Evolutionary conservation across 2,888 invertebrate genomes (phyloP).

Genomic region (Rhodophaea formosa): DNA sequence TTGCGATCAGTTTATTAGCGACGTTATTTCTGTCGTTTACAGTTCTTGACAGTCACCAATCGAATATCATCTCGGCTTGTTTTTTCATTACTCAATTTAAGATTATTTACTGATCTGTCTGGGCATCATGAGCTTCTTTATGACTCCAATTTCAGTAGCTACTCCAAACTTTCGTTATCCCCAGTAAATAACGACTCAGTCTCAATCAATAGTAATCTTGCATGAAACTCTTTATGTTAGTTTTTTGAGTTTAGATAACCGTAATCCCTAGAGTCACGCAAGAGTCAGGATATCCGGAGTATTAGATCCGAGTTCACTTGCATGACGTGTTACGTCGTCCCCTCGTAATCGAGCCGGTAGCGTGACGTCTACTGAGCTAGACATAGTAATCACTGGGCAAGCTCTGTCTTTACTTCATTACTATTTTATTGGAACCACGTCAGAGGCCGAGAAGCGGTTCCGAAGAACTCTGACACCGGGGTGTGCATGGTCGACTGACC

Average conservation of each 20-base stretch:
- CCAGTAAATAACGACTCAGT: not conserved
- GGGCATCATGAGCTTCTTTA: no score
- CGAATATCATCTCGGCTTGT: no score
- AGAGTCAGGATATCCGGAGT: slow-evolving; percentile 52
- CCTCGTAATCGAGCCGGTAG: slow-evolving; percentile 39
- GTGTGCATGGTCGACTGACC: no score
- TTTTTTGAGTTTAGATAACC: not conserved
- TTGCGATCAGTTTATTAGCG: not conserved
- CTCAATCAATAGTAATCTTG: not conserved
- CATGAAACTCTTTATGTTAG: not conserved
- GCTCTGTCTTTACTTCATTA: not conserved
- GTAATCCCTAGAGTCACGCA: slow-evolving; percentile 15
- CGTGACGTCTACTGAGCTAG: slow-evolving; percentile 47
- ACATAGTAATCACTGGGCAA: slow-evolving; percentile 30
- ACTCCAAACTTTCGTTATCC: no score
- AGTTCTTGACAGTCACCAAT: not conserved
- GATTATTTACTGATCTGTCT: no score
- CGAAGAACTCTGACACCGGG: no score
- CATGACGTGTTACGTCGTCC: slow-evolving; percentile 37
- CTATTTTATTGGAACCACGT: no score
- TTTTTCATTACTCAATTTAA: no score
- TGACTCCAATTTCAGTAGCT: no score
- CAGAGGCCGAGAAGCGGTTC: no score
- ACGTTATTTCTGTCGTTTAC: not conserved
- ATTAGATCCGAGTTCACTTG: slow-evolving; percentile 39